A percentile compares a stretch with the other conserved stretches of the same genome.
phyloP scores from a whole-genome alignment of 35 echinoderm and acorn worm genomes.

The Apostichopus parvimensis region DNA sequence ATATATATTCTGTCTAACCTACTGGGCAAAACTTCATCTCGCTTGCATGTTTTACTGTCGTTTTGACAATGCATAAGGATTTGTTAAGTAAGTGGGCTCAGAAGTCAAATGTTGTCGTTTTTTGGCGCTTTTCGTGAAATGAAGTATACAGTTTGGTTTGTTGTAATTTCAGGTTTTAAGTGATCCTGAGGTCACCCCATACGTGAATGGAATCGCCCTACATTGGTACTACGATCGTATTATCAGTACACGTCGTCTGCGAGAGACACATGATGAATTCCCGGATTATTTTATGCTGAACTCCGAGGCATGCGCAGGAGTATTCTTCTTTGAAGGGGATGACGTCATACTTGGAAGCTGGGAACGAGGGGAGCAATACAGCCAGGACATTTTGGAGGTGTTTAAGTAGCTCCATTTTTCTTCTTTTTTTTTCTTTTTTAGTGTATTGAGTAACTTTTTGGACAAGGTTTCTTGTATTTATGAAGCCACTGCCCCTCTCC shows the following conservation, averaged over 20 bases:
- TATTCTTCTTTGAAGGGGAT: conserved; percentile 39
- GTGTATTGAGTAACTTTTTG: too few species aligned
- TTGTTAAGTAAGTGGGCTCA: not conserved
- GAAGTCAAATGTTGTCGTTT: not conserved
- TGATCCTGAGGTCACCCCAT: conserved; percentile 64
- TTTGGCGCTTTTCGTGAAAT: not conserved
- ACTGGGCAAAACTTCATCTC: too few species aligned
- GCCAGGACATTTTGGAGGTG: conserved; percentile 82
- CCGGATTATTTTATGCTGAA: conserved; percentile 83
- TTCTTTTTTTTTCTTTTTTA: too few species aligned
- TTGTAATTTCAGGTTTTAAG: conserved; percentile 62
- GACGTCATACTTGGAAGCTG: conserved; percentile 86
- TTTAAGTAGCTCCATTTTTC: not conserved
- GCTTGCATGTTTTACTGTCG: too few species aligned
- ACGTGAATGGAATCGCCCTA: conserved; percentile 79
- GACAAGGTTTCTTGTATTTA: too few species aligned
- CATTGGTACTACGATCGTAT: conserved; percentile 82
- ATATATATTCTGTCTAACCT: too few species aligned
- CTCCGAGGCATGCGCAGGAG: conserved; percentile 86
- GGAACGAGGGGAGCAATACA: conserved; percentile 88
- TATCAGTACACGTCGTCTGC: conserved; percentile 24
- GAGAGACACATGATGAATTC: conserved; percentile 66
- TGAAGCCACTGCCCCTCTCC: too few species aligned
- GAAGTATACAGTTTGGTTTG: too few species aligned
- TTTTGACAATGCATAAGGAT: too few species aligned